Base-by-base conservation (phyloP, 2,888 invertebrate species). In the Harmothoe impar region DNA sequence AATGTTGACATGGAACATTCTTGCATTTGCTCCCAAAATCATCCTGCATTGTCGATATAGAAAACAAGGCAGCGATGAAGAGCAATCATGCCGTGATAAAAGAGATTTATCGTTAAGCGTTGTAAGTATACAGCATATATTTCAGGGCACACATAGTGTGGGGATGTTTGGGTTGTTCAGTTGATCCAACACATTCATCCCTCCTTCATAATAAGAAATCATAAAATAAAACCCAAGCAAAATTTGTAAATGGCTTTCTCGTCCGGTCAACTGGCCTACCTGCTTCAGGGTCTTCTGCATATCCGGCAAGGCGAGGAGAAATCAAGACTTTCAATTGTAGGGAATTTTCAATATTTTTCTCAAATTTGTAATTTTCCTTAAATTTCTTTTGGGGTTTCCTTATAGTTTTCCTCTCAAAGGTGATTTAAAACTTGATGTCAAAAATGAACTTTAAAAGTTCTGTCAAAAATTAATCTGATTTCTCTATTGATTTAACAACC, bases 211-310 rank as follows among this genome's bases (percentile, higher is more conserved):
- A 12, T 7, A 62, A 62, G 20, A 62, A n/a, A 62, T 62, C 62
- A 62, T n/a, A n/a, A 62, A 62, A 5, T 62, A n/a, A 62, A 62
- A n/a, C 29, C 72, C 25, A 72, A 29, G 72, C 72, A 72, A 72
- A 72, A 29, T 72, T 72, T 43, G 15, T 25, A 7, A 72, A 29
- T 72, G 17, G 15, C 25, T 72, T 29, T 25, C 72, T 72, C 23
- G 81, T 33, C 81, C 35, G 17, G 15, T 33, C 35, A 35, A 0
- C 35, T 35, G 5, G 33, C 81, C 33, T 81, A 81, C 81, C 81
- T 81, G 81, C 81, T 33, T 81, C 81, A 3, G 81, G 81, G 81
- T 81, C 81, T 81, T 81, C 81, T 81, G 81, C 20, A 23, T 17
- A 43, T 81, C 62, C 62, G 43, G 81, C 43, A 20, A 23, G 23